These are phyloP conservation scores for Ceyx margarethae DNA, from an alignment of 2,113 vertebrate genomes.

Conservation along the genomic window DNA sequence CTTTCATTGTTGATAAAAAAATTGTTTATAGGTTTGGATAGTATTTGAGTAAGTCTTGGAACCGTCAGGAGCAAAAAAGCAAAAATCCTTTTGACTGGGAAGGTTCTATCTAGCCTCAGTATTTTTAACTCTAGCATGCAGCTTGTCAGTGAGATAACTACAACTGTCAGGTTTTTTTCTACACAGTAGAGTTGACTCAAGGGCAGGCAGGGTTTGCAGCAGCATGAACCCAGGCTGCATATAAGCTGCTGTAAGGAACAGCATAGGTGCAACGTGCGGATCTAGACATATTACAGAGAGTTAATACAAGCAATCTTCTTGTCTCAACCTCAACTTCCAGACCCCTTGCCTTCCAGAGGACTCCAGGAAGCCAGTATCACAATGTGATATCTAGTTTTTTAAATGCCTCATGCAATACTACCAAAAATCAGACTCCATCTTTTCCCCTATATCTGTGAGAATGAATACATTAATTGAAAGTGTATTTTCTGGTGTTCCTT, in stretches of 20 bases:
- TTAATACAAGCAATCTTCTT: not conserved
- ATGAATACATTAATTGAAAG: not conserved
- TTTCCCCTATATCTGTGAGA: not conserved
- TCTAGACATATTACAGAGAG: not conserved
- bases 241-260: not conserved
- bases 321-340: not conserved
- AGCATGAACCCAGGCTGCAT: not conserved
- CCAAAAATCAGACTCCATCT: not conserved
- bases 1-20: not conserved
- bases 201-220: not conserved
- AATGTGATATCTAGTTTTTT: not conserved
- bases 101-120: not conserved
- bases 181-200: not conserved
- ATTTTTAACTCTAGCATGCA: not conserved
- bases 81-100: not conserved
- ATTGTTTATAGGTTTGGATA: not conserved
- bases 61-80: not conserved
- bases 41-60: not conserved
- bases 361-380: not conserved
- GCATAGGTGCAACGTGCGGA: not conserved
- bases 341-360: not conserved
- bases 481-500: not conserved
- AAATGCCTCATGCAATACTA: not conserved
- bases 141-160: conserved; percentile 10
- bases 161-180: not conserved